Evolutionary conservation across 92 coral and sea anemone species (phyloP).

Genomic region (Montipora capitata): DNA sequence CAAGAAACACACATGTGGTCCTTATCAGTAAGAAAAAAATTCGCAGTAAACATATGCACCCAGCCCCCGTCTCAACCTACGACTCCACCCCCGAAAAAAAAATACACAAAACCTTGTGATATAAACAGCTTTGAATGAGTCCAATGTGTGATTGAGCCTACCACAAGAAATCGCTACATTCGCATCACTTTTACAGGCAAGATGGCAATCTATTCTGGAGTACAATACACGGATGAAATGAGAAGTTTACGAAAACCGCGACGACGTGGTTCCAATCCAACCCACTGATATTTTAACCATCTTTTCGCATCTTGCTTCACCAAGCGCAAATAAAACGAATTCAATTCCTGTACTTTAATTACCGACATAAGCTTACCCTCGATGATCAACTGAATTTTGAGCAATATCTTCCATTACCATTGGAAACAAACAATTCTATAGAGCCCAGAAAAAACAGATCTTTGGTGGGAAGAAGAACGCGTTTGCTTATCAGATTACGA

Average conservation of each 20-base stretch:
- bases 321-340: neutral
- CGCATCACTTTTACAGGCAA: neutral
- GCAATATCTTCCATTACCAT: constrained; percentile 19
- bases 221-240: neutral
- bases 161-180: neutral
- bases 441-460: neutral
- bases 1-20: no score
- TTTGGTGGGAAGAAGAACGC: neutral
- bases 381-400: constrained; percentile 37
- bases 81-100: no score
- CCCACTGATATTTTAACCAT: neutral
- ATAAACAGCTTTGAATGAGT: neutral
- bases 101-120: neutral
- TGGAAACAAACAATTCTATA: neutral
- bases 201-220: neutral
- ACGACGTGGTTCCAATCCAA: neutral
- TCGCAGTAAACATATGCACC: no score
- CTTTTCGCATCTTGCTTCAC: neutral
- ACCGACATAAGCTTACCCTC: constrained; percentile 28
- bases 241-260: neutral
- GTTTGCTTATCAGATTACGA: neutral
- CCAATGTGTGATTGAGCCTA: no score
- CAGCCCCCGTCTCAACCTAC: no score
- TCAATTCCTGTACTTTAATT: neutral
- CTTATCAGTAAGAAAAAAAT: no score